phyloP scores from a whole-genome alignment of 2,113 vertebrate species.

The Rhagologus leucostigma region DNA sequence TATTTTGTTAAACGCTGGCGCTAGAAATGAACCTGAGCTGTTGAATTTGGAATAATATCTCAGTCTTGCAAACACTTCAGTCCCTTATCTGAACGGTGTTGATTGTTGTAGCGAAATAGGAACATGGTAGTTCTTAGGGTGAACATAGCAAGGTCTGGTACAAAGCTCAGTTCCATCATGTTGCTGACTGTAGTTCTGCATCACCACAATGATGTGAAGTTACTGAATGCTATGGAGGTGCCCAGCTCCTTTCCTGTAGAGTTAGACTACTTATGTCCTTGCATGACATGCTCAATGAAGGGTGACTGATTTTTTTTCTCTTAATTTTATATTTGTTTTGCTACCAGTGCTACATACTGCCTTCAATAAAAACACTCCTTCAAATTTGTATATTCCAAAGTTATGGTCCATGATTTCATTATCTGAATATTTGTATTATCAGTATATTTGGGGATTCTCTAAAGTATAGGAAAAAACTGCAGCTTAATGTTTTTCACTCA shows the following conservation, averaged over 20 bases:
- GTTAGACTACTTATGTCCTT: background rate
- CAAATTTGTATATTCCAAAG: background rate
- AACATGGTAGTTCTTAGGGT: background rate
- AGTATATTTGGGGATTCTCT: background rate
- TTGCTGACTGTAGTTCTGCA: background rate
- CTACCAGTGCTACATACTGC: background rate
- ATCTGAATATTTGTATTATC: too few species aligned
- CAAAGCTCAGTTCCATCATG: background rate
- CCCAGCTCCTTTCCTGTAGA: background rate
- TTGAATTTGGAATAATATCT: background rate
- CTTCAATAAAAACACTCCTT: background rate
- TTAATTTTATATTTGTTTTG: background rate
- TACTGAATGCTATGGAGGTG: background rate
- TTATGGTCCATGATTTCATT: background rate
- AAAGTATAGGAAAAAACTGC: background rate
- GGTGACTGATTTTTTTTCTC: background rate
- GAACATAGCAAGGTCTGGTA: background rate
- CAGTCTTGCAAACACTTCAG: background rate
- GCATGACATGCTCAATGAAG: background rate
- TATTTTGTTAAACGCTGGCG: background rate
- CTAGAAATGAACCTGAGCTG: background rate
- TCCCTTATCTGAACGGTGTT: background rate
- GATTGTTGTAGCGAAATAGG: background rate
- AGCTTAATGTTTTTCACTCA: background rate
- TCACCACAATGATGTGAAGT: fast-evolving